These are phyloP conservation scores for Malurus cyaneus DNA, from an alignment of 2,113 vertebrate genomes.

Conservation along the genomic window DNA sequence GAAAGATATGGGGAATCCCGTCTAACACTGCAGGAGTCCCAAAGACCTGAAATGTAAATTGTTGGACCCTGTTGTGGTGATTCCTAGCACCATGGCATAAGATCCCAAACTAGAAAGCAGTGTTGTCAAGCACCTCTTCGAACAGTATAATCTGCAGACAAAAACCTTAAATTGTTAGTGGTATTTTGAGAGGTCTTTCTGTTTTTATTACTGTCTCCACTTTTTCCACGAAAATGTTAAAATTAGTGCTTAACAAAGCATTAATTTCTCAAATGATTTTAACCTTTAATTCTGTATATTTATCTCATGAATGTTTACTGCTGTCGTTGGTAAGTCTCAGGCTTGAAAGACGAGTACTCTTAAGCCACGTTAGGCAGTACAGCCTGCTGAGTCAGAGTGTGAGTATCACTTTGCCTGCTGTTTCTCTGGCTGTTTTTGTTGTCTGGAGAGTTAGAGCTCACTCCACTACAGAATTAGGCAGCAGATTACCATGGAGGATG, in stretches of 20 bases:
- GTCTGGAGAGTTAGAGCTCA: not conserved
- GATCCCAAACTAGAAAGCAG: not conserved
- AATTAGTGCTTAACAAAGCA: not conserved
- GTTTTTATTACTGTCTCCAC: not conserved
- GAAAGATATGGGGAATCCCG: not conserved
- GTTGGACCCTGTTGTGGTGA: not conserved
- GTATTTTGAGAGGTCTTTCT: not conserved
- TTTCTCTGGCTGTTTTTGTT: not conserved
- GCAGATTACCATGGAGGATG: not conserved
- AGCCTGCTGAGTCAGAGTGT: not conserved
- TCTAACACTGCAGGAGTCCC: not conserved
- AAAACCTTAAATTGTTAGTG: not conserved
- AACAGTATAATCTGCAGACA: not conserved
- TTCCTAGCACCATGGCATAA: not conserved
- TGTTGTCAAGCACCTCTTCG: accelerated
- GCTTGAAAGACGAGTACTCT: not conserved
- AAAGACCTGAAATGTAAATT: not conserved
- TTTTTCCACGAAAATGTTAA: accelerated
- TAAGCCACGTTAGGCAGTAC: not conserved
- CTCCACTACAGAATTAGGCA: not conserved
- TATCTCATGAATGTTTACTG: not conserved
- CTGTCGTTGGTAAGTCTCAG: not conserved
- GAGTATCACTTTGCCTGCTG: not conserved
- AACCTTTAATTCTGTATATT: not conserved
- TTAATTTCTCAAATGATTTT: not conserved